Evolutionary conservation across 1,140 invertebrate genomes (phyloP).

Genomic region (Drosophila leontia): DNA sequence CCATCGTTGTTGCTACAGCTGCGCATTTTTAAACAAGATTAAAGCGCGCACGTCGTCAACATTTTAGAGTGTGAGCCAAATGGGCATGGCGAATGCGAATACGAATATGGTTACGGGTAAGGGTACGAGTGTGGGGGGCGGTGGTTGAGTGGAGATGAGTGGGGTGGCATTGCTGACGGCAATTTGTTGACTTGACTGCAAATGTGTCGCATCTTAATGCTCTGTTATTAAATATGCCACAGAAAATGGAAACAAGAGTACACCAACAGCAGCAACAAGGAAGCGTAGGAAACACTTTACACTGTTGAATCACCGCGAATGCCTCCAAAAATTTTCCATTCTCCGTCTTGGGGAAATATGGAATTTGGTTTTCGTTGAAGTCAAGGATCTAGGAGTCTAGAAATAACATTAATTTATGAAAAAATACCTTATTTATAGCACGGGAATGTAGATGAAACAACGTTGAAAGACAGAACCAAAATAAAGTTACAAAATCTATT

Average conservation of each 20-base stretch:
- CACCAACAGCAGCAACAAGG: constrained; percentile 10
- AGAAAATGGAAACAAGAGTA: constrained; percentile 40
- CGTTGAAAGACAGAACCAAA: neutral
- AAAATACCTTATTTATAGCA: neutral
- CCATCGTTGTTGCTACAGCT: constrained; percentile 61
- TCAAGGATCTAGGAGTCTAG: neutral
- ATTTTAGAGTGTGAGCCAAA: constrained; percentile 55
- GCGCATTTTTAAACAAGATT: constrained; percentile 83
- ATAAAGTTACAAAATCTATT: neutral
- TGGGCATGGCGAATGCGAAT: constrained; percentile 24
- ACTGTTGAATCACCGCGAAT: constrained; percentile 32
- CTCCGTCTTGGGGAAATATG: neutral
- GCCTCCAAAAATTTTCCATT: constrained; percentile 17
- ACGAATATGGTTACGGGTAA: neutral
- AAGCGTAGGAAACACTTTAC: constrained; percentile 11
- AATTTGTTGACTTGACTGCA: constrained; percentile 80
- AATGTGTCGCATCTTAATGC: constrained; percentile 79
- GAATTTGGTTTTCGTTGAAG: constrained; percentile 2
- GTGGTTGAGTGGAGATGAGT: constrained; percentile 2
- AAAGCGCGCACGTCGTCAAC: constrained; percentile 74
- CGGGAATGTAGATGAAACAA: neutral
- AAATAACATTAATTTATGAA: neutral
- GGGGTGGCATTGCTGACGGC: constrained; percentile 62
- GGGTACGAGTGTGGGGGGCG: neutral
- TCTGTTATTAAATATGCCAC: constrained; percentile 73